Percentiles rank a stretch among this genome's conserved stretches.
Evolutionary conservation across 2,797 vertebrate genomes (phyloP).

Genomic region (Pipistrellus pygmaeus): DNA sequence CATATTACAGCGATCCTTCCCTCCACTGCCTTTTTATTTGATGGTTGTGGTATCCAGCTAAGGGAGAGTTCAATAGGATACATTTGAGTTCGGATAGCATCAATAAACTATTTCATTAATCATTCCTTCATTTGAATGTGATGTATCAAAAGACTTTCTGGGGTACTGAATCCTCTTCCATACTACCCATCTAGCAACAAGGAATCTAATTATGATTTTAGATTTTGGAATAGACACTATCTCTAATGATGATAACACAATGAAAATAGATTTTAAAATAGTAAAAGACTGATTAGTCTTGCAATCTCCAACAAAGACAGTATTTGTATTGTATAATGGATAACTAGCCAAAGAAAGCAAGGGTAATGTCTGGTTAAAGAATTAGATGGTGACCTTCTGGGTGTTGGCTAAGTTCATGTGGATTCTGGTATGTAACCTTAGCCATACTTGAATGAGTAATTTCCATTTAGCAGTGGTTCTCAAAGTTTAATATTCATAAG

Average conservation of each 20-base stretch:
- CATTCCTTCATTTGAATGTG: conserved; percentile 69
- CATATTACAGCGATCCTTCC: conserved; percentile 80
- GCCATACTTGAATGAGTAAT: not conserved
- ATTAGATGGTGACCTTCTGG: not conserved
- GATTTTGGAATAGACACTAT: not conserved
- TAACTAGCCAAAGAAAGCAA: not conserved
- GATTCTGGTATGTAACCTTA: not conserved
- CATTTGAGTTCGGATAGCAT: conserved; percentile 73
- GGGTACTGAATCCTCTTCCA: not conserved
- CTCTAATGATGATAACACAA: conserved; percentile 22
- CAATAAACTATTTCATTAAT: conserved; percentile 70
- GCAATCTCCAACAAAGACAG: not conserved
- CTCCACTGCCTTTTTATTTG: conserved; percentile 81
- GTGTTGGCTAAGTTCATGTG: not conserved
- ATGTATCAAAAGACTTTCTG: conserved; percentile 65
- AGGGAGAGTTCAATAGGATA: conserved; percentile 68
- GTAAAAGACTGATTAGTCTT: conserved; percentile 44
- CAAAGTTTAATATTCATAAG: not conserved
- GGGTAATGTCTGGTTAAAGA: not conserved
- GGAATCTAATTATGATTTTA: conserved; percentile 53
- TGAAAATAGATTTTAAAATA: conserved; percentile 51
- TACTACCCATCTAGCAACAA: not conserved
- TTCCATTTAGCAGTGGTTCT: conserved; percentile 23
- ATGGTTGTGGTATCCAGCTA: conserved; percentile 75
- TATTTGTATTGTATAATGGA: not conserved